Evolutionary conservation across 1,140 invertebrate genomes (phyloP).

Genomic region (Pseudobourletiella spinata): DNA sequence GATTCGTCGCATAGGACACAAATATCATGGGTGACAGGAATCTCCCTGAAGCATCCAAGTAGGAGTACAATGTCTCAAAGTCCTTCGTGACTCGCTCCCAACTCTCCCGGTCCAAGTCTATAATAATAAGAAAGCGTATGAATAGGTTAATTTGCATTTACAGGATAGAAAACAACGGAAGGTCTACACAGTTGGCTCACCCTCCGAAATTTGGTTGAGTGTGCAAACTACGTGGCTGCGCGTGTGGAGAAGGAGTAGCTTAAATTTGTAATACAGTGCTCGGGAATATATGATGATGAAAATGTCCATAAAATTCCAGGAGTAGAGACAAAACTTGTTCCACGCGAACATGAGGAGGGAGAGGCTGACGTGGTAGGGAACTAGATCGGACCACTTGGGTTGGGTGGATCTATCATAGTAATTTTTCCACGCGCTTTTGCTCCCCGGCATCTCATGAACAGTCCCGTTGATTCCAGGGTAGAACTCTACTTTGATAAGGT

Average conservation of each 20-base stretch:
- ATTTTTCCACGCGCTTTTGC: no score
- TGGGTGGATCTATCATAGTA: not conserved
- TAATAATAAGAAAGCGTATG: no score
- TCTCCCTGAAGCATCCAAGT: not conserved
- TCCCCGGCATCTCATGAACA: no score
- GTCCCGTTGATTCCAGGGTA: no score
- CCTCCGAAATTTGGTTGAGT: no score
- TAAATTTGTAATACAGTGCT: constrained; percentile 19
- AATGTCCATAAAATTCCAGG: constrained; percentile 27
- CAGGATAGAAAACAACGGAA: no score
- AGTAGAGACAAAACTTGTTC: constrained; percentile 12
- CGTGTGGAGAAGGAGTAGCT: constrained; percentile 4
- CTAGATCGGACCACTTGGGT: constrained; percentile 1
- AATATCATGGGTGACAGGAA: constrained; percentile 4
- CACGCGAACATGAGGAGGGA: constrained; percentile 5
- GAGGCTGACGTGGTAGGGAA: constrained; percentile 6
- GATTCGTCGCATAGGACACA: not conserved
- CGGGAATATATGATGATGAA: constrained; percentile 13
- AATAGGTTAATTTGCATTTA: no score
- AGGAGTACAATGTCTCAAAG: constrained; percentile 1
- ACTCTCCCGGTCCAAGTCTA: not conserved
- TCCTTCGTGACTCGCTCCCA: not conserved
- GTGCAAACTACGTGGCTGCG: no score
- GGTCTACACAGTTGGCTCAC: no score
- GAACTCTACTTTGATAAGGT: no score